These are phyloP conservation scores for Solen grandis DNA, from an alignment of 1,140 invertebrate genomes.

Conservation along the genomic window DNA sequence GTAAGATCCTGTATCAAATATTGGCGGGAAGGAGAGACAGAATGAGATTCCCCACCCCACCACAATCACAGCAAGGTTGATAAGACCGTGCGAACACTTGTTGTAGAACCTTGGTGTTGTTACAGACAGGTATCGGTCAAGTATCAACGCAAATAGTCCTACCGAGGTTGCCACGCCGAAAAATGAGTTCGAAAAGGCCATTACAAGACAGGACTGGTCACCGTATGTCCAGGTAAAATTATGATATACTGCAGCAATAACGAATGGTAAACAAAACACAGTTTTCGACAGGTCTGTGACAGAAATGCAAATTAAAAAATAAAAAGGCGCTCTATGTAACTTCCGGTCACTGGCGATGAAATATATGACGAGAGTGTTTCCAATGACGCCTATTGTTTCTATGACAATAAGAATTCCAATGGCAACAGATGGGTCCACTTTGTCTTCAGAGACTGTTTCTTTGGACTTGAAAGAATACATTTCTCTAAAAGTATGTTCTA, in stretches of 20 bases:
- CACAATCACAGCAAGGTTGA: slow-evolving; percentile 66
- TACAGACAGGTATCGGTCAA: slow-evolving; percentile 73
- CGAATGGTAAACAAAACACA: slow-evolving; percentile 75
- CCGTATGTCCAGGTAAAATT: slow-evolving; percentile 72
- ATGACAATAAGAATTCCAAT: slow-evolving; percentile 61
- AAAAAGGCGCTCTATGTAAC: slow-evolving; percentile 75
- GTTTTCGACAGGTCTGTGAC: slow-evolving; percentile 73
- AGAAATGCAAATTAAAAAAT: slow-evolving; percentile 74
- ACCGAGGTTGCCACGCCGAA: slow-evolving; percentile 73
- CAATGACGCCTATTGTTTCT: slow-evolving; percentile 63
- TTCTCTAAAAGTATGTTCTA: no score
- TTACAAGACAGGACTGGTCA: slow-evolving; percentile 67
- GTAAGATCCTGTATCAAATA: slow-evolving; percentile 74
- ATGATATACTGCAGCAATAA: slow-evolving; percentile 70
- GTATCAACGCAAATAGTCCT: slow-evolving; percentile 70
- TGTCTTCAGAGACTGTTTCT: no score
- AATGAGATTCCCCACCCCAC: slow-evolving; percentile 71
- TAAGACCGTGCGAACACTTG: slow-evolving; percentile 65
- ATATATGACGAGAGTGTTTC: slow-evolving; percentile 70
- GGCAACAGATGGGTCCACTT: slow-evolving; percentile 28
- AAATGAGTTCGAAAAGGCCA: slow-evolving; percentile 76
- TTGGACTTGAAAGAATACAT: no score
- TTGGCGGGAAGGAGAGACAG: slow-evolving; percentile 72
- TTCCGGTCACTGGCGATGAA: slow-evolving; percentile 68
- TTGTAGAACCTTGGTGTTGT: slow-evolving; percentile 70